phyloP scores from a whole-genome alignment of 1,140 invertebrate genomes.

The Lepeophtheirus salmonis region DNA sequence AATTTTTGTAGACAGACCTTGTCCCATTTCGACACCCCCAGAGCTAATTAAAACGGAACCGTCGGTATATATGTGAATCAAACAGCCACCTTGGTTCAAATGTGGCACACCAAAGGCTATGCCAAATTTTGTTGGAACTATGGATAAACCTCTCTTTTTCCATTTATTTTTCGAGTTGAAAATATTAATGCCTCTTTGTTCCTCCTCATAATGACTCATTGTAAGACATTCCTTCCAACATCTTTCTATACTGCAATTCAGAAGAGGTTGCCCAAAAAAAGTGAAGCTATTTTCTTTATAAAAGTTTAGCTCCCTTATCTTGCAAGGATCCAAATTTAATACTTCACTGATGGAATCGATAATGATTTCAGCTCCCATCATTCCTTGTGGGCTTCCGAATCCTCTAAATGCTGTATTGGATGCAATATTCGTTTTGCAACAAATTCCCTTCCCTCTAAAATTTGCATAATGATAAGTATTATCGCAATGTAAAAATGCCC shows the following conservation, averaged over 20 bases:
- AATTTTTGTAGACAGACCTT: slow-evolving; percentile 88
- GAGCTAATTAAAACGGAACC: slow-evolving; percentile 79
- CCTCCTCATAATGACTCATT: slow-evolving; percentile 35
- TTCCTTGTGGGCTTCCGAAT: slow-evolving; percentile 71
- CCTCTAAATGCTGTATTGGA: slow-evolving; percentile 78
- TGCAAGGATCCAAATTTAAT: slow-evolving; percentile 30
- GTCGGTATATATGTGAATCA: slow-evolving; percentile 73
- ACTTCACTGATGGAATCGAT: slow-evolving; percentile 51
- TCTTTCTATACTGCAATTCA: background rate
- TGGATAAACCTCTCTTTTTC: slow-evolving; percentile 55
- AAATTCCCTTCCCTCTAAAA: slow-evolving; percentile 40
- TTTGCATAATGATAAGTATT: slow-evolving; percentile 45
- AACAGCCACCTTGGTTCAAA: slow-evolving; percentile 70
- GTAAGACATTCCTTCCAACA: slow-evolving; percentile 8
- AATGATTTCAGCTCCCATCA: slow-evolving; percentile 60
- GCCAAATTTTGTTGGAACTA: slow-evolving; percentile 78
- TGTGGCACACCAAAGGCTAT: slow-evolving; percentile 58
- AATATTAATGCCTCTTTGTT: slow-evolving; percentile 37
- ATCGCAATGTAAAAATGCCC: slow-evolving; percentile 39
- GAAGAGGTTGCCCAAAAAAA: background rate
- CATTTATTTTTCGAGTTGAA: slow-evolving; percentile 38
- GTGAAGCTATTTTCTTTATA: slow-evolving; percentile 6
- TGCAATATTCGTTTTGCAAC: slow-evolving; percentile 64
- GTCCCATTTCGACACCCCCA: slow-evolving; percentile 86
- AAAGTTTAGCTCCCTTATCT: slow-evolving; percentile 15